Conservation (phyloP, 2,797 vertebrate genomes). For the Poecilia wingei region DNA sequence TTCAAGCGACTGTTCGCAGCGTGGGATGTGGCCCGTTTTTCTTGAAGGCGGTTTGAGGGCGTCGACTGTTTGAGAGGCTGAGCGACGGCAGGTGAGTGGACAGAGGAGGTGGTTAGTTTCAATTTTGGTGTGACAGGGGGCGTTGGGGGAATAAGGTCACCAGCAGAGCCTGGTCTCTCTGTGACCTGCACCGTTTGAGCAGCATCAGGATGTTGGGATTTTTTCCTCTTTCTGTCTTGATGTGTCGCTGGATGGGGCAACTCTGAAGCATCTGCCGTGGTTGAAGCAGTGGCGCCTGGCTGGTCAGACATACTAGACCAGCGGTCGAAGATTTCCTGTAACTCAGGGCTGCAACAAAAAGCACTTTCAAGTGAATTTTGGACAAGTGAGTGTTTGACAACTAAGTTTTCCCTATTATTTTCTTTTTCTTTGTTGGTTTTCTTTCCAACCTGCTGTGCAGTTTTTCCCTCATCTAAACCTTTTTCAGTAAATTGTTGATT, state of each 20-base stretch:
- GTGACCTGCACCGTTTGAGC: constrained; percentile 1
- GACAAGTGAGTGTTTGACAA: constrained; percentile 22
- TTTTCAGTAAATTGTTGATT: background rate
- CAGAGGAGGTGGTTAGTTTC: constrained; percentile 74
- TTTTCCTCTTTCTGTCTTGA: background rate
- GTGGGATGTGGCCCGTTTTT: constrained; percentile 23
- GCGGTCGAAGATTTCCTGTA: constrained; percentile 89
- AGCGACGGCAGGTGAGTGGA: constrained; percentile 61
- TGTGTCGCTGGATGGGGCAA: constrained; percentile 10
- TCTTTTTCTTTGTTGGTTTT: background rate
- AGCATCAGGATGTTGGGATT: constrained; percentile 12
- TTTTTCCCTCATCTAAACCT: constrained; percentile 4
- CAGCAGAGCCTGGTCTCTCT: constrained; percentile 67
- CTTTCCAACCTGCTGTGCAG: constrained; percentile 2
- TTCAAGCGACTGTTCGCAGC: background rate
- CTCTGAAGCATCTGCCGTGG: constrained; percentile 11
- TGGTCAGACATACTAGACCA: constrained; percentile 84
- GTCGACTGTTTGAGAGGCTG: constrained; percentile 51
- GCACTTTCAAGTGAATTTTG: constrained; percentile 57
- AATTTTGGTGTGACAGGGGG: constrained; percentile 76
- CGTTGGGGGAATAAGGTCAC: constrained; percentile 84
- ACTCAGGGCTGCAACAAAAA: constrained; percentile 86
- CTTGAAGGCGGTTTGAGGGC: constrained; percentile 18
- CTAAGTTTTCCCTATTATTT: constrained; percentile 1
- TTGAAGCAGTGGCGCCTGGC: constrained; percentile 26